phyloP scores from a whole-genome alignment of 2,113 vertebrate species.

The Redunca redunca region DNA sequence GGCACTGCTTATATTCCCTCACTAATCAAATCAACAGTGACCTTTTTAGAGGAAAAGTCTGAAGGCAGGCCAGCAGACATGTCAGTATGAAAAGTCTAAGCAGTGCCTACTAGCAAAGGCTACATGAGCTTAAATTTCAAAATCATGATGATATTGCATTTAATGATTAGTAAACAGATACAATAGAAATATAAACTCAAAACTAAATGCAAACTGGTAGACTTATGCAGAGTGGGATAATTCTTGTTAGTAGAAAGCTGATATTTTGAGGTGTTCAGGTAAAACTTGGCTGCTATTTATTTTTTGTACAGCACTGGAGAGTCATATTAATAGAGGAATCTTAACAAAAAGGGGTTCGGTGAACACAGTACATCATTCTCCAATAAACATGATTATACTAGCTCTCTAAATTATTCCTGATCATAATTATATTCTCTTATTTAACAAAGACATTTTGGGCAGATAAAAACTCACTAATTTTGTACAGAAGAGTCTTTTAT shows the following conservation, averaged over 20 bases:
- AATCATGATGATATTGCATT: not conserved
- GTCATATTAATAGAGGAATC: not conserved
- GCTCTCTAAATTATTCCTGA: not conserved
- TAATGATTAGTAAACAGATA: not conserved
- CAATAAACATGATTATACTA: not conserved
- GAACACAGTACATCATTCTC: not conserved
- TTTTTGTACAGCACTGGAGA: not conserved
- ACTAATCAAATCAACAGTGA: not conserved
- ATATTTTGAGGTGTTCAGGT: not conserved
- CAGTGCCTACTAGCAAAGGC: not conserved
- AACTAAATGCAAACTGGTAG: not conserved
- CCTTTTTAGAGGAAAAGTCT: not conserved
- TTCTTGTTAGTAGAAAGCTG: not conserved
- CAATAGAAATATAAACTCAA: not conserved
- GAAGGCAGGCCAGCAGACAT: not conserved
- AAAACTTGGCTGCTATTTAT: not conserved
- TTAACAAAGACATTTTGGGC: not conserved
- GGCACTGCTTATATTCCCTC: not conserved
- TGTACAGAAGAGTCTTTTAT: not conserved
- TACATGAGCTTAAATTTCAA: not conserved
- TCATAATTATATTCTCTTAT: not conserved
- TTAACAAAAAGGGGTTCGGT: not conserved
- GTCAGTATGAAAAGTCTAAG: not conserved
- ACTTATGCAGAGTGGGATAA: not conserved
- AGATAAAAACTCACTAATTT: not conserved